Evolutionary conservation across 2,113 vertebrate genomes (phyloP), one percentile per base, ranked within the genome.

Genomic region (Mystacornis crossleyi): DNA sequence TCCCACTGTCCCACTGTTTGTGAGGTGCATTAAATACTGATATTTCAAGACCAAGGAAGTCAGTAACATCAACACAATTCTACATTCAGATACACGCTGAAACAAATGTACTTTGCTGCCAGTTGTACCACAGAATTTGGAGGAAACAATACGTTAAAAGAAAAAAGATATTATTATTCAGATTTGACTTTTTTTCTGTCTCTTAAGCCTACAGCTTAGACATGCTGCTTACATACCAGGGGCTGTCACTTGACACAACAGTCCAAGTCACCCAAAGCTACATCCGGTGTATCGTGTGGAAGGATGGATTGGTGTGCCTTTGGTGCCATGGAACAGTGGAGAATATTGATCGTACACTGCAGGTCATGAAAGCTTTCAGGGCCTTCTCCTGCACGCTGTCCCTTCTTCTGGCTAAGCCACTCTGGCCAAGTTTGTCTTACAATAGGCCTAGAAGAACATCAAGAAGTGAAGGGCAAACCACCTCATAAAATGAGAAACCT

Each of bases 1-100:
- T 18, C 1, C 0, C 15, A 21, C 13, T 38, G 14, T 31, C 51
- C 31, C 5, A 2, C 8, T 47, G 26, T 45, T 45, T 21, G 13
- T 40, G 21, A 67, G 20, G 45, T 58, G 12, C 18, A 17, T 13
- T 8, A 62, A 54, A 80, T 6, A 62, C 4, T 18, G 8, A 1
- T 15, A 48, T 28, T 53, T 72, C n/a, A 62, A 50, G 36, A 54
- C 16, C 4, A 14, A 60, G 19, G 10, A 69, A 48, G 18, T 34
- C n/a, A 75, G 15, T 26, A 79, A 55, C 17, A 85, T 28, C 8
- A 47, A 36, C 18, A 33, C 14, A 70, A 48, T 25, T 80, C 58
- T 62, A 45, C 25, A n/a, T 48, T 48, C 25, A 29, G 42, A 42
- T 13, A 33, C 29, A 16, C 1, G 10, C 14, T n/a, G 12, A 89